Conservation (phyloP, 2,888 invertebrate species). For the Diarsia rubi region DNA sequence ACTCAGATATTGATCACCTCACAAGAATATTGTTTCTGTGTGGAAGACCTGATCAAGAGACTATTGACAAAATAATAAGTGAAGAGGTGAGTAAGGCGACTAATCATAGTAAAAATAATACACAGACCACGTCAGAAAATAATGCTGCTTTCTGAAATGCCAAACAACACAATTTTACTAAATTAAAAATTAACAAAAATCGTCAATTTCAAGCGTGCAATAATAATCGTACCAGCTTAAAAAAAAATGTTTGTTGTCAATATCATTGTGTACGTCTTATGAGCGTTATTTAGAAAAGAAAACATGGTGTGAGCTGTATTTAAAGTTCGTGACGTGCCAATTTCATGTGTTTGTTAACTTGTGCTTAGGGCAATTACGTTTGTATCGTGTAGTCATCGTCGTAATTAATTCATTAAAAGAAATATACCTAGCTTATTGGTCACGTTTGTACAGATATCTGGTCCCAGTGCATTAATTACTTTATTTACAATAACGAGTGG, state of each 20-base stretch:
- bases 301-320: conserved; percentile 33
- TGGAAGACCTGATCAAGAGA: conserved; percentile 96
- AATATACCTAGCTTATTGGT: conserved; percentile 17
- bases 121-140: conserved; percentile 14
- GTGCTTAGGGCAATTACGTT: conserved; percentile 14
- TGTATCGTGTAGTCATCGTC: conserved; percentile 21
- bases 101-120: conserved; percentile 40
- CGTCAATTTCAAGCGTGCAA: conserved; percentile 10
- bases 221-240: conserved; percentile 5
- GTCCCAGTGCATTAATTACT: conserved; percentile 14
- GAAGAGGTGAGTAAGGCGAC: conserved; percentile 93
- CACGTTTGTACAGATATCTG: conserved; percentile 14
- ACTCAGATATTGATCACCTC: conserved; percentile 97
- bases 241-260: conserved; percentile 30
- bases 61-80: conserved; percentile 96
- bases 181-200: conserved; percentile 39
- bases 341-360: conserved; percentile 35
- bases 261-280: conserved; percentile 29
- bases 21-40: conserved; percentile 96
- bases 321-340: conserved; percentile 52
- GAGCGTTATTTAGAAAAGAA: conserved; percentile 36
- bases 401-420: conserved; percentile 15
- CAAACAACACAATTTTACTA: conserved; percentile 28
- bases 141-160: conserved; percentile 56
- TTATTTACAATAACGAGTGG: conserved; percentile 1